phyloP scores from a whole-genome alignment of 2,888 invertebrate species.

The Lomographa bimaculata region DNA sequence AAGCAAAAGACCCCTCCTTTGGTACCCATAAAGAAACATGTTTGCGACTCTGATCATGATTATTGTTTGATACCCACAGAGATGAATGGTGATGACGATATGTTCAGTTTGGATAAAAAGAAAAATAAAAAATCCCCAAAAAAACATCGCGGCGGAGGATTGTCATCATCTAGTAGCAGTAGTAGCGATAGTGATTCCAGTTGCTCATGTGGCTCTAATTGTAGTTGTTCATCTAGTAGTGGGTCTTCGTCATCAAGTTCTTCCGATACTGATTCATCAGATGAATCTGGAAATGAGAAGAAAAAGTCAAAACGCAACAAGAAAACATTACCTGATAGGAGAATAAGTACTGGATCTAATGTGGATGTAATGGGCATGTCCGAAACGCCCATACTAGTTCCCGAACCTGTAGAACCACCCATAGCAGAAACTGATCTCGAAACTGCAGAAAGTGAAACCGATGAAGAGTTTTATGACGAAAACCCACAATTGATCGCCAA shows the following conservation, averaged over 20 bases:
- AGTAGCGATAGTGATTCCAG: constrained; percentile 90
- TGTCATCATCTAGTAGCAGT: constrained; percentile 89
- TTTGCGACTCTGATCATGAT: constrained; percentile 89
- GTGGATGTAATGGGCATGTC: constrained; percentile 80
- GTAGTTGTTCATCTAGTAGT: constrained; percentile 90
- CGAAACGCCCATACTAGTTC: constrained; percentile 70
- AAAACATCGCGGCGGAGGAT: constrained; percentile 70
- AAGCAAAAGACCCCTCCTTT: constrained; percentile 78
- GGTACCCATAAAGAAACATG: constrained; percentile 80
- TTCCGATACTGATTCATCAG: constrained; percentile 75
- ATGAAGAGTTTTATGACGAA: constrained; percentile 94
- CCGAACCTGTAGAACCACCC: constrained; percentile 82
- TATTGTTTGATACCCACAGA: constrained; percentile 85
- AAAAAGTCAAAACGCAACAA: constrained; percentile 70
- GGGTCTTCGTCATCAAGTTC: constrained; percentile 87
- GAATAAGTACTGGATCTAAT: constrained; percentile 76
- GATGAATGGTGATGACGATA: constrained; percentile 72
- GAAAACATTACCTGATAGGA: constrained; percentile 61
- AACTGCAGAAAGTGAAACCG: constrained; percentile 92
- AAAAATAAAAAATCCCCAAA: constrained; percentile 78
- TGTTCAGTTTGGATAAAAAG: constrained; percentile 65
- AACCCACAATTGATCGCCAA: constrained; percentile 90
- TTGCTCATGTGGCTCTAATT: constrained; percentile 92
- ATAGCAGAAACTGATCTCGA: constrained; percentile 93
- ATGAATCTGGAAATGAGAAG: constrained; percentile 67